phyloP scores from a whole-genome alignment of 2,797 vertebrate species.

The Labeo calbasu region DNA sequence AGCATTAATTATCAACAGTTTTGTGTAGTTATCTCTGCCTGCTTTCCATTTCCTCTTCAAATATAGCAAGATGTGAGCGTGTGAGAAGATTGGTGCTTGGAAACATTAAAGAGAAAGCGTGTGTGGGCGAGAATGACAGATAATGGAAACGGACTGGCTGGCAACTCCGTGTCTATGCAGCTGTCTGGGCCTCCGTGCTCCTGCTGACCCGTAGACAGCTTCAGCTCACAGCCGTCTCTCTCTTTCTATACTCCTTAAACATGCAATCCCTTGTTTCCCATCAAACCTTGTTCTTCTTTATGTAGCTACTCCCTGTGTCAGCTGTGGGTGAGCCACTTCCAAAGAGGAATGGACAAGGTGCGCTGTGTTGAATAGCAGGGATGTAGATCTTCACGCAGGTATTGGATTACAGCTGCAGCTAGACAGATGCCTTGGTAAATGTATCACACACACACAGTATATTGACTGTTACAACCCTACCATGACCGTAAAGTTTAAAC shows the following conservation, averaged over 20 bases:
- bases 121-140: constrained; percentile 23
- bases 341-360: not conserved
- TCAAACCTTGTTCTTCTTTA: not conserved
- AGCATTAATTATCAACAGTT: constrained; percentile 35
- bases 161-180: constrained; percentile 29
- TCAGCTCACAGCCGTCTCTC: not conserved
- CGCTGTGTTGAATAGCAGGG: not conserved
- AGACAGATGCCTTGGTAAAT: not conserved
- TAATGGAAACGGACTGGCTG: constrained; percentile 14
- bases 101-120: constrained; percentile 18
- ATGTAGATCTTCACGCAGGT: not conserved
- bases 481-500: not conserved
- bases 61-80: not conserved
- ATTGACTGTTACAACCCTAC: not conserved
- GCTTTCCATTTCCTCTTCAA: not conserved
- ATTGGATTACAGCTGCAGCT: not conserved
- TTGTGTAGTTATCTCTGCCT: constrained; percentile 15
- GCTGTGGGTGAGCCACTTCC: not conserved
- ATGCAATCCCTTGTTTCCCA: not conserved
- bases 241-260: not conserved
- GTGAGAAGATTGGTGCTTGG: constrained; percentile 8
- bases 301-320: not conserved
- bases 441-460: not conserved
- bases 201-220: constrained; percentile 44
- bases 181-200: constrained; percentile 39